Evolutionary conservation across 1,140 invertebrate species (phyloP), one percentile per base, ranked within the genome.

Genomic region (Cyphomyrmex costatus): DNA sequence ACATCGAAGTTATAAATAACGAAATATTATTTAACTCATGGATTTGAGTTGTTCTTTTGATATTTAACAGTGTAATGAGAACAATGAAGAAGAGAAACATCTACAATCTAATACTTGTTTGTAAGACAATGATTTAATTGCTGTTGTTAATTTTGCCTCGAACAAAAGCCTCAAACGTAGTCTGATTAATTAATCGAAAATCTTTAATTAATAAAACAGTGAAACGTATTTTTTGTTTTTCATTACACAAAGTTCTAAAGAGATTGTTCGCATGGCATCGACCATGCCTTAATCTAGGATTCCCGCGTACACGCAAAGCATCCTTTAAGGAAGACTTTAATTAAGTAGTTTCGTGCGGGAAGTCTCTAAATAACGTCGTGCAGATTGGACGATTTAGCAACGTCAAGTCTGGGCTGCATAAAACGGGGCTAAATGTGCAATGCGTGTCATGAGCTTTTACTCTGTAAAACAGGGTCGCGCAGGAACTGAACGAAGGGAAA

Each of bases 281-380:
- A 53, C 21, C n/a, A 14, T 53, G 46, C 19, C 53, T 82, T 53
- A 73, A 83, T 83, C 14, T 36, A 33, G 19, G 33, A 88, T 46
- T 7, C 12, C 42, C 27, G 58, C 21, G 68, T 74, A 56, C 86
- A 87, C 73, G 86, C 65, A 87, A 73, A 66, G 16, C 65, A 74
- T 42, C 30, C 60, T 77, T 46, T 61, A 56, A 87, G 27, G 53
- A 86, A 58, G 46, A 83, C 42, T 88, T 85, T 88, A 89, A 88
- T 89, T 88, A 68, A 76, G 30, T 10, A 42, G 80, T 85, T 73
- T 56, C 86, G 80, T 85, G 79, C 87, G 21, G 77, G 56, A 42
- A 42, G 86, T 79, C 82, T 88, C 74, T 88, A 79, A 85, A 88
- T 85, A 88, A 89, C 86, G 56, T 89, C 66, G 58, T 85, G 80